Evolutionary conservation across 1,140 invertebrate genomes (phyloP).

Genomic region (Mizuhopecten yessoensis): DNA sequence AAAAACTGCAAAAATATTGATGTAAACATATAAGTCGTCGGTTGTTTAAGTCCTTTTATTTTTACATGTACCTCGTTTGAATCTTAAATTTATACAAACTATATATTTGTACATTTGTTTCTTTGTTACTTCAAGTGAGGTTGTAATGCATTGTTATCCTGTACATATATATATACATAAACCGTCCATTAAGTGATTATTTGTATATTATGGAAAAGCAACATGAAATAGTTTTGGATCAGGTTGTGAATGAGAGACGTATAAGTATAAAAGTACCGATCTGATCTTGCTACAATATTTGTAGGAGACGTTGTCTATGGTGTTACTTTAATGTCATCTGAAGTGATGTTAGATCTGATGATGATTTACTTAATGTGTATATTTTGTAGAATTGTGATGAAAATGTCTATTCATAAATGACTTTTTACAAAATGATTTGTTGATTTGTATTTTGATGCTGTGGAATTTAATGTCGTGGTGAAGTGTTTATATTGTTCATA

Average conservation of each 20-base stretch:
- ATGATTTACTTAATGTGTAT: neutral
- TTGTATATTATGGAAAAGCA: neutral
- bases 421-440: constrained; percentile 21
- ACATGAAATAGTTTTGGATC: neutral
- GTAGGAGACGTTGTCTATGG: too few relatives aligned
- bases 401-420: constrained; percentile 20
- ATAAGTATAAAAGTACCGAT: too few relatives aligned
- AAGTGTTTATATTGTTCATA: too few relatives aligned
- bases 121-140: neutral
- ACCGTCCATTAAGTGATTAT: neutral
- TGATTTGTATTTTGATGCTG: constrained; percentile 36
- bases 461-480: too few relatives aligned
- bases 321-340: neutral
- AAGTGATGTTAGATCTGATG: constrained; percentile 15
- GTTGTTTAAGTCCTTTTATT: too few relatives aligned
- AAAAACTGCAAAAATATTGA: too few relatives aligned
- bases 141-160: neutral
- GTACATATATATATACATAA: neutral
- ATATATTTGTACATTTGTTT: neutral
- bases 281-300: too few relatives aligned
- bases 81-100: neutral
- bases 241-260: neutral
- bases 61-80: neutral
- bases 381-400: neutral
- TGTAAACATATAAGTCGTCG: too few relatives aligned